A percentile compares a stretch with the other conserved stretches of the same genome.
Evolutionary conservation across 2,888 invertebrate genomes (phyloP).

Genomic region (Orthonevra nobilis): DNA sequence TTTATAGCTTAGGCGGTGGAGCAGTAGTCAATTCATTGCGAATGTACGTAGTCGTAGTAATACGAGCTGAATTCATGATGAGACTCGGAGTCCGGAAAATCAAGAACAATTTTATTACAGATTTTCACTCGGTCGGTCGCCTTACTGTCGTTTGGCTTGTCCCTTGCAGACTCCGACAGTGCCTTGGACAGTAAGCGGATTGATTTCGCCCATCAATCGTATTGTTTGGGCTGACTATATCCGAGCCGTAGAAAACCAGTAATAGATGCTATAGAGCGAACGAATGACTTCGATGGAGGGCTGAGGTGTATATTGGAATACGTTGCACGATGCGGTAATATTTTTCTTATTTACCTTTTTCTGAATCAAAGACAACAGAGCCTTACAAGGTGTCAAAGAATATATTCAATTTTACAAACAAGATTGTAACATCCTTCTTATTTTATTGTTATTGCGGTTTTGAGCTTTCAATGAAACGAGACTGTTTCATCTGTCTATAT

Average conservation of each 20-base stretch:
- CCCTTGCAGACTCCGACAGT: too few species aligned
- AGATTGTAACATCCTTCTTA: too few species aligned
- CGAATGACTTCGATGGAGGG: neutral
- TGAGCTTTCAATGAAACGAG: too few species aligned
- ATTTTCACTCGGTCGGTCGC: constrained; percentile 14
- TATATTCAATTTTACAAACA: too few species aligned
- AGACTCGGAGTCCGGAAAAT: constrained; percentile 29
- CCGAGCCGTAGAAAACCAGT: neutral
- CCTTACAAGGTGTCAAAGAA: too few species aligned
- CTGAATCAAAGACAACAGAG: too few species aligned
- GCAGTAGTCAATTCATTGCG: constrained; percentile 5
- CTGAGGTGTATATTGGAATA: too few species aligned
- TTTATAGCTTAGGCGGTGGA: constrained; percentile 28
- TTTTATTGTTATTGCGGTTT: too few species aligned
- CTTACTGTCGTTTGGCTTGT: constrained; percentile 13
- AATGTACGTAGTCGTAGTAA: neutral
- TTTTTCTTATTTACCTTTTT: too few species aligned
- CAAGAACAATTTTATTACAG: constrained; percentile 41
- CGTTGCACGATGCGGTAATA: too few species aligned
- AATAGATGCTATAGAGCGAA: neutral
- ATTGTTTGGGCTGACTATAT: constrained; percentile 14
- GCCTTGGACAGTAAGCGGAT: too few species aligned
- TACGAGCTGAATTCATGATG: constrained; percentile 35
- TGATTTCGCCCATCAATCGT: constrained; percentile 42
- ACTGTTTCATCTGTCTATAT: too few species aligned